phyloP scores from a whole-genome alignment of 2,888 invertebrate species.

The Clanis bilineata region DNA sequence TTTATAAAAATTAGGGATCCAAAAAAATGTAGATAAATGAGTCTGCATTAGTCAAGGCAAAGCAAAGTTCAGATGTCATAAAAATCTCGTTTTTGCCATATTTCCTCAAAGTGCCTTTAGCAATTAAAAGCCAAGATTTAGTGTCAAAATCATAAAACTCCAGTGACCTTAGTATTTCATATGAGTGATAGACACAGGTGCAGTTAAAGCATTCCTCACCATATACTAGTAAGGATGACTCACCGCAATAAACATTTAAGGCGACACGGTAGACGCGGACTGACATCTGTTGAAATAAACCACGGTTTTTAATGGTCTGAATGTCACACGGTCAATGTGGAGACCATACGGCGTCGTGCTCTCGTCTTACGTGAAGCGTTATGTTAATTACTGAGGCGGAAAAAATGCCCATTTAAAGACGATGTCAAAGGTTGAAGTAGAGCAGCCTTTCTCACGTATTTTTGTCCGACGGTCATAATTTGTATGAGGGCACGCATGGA shows the following conservation, averaged over 20 bases:
- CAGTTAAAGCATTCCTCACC: conserved; percentile 18
- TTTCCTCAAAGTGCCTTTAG: conserved; percentile 14
- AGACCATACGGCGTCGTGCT: conserved; percentile 31
- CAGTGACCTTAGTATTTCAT: conserved; percentile 16
- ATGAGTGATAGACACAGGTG: conserved; percentile 12
- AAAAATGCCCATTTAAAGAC: conserved; percentile 46
- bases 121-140: conserved; percentile 16
- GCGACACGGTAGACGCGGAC: conserved; percentile 11
- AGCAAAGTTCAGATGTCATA: background rate
- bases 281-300: conserved; percentile 34
- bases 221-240: conserved; percentile 46
- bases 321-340: conserved; percentile 40
- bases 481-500: conserved; percentile 21
- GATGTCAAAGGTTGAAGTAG: conserved; percentile 55
- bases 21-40: too few species aligned
- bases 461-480: conserved; percentile 19
- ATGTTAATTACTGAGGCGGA: conserved; percentile 60
- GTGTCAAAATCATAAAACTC: conserved; percentile 9
- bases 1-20: too few species aligned
- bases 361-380: conserved; percentile 43
- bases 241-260: conserved; percentile 40
- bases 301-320: conserved; percentile 64
- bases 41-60: background rate
- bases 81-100: background rate
- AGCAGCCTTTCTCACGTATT: conserved; percentile 53